Base-by-base conservation (phyloP, 2,113 vertebrate species). In the Clarias batrachus region DNA sequence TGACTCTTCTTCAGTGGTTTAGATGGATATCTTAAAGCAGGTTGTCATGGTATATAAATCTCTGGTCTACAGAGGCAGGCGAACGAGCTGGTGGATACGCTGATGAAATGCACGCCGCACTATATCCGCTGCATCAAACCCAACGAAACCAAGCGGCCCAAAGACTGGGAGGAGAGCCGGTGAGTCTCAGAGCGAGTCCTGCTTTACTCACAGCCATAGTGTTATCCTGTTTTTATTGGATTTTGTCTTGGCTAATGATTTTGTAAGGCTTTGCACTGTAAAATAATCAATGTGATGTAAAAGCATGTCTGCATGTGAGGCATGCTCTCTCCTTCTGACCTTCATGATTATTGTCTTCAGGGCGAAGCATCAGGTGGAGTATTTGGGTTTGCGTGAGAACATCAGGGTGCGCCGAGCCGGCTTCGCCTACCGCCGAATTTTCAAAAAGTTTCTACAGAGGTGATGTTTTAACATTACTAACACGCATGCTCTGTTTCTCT, bases 121-220 rank as follows among this genome's bases (percentile, higher is more conserved):
- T 99, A 99, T 86, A 99, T 99, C 93, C 97, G 98, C 89, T 99
- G 98, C 91, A 98, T 99, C 91, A 99, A 99, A 84, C 98, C 98
- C 91, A 99, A 99, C 0, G 98, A 99, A 95, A 99, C 98, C 82
- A 99, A 99, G 92, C 95, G 92, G 62, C 95, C 98, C 0, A 95
- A 94, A 33, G 98, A 99, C 94, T 99, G 98, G 98, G 98, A 99
- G 91, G 97, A 99, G 89, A 98, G 95, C 96, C 96, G 98, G 98
- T 99, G 88, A 89, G 91, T 25, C 76, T 23, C 21, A 41, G 48
- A 63, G n/a, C 23, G 27, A 65, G 33, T 25, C 21, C 41, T 74
- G 14, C 41, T 76, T 25, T 21, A 48, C 73, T 52, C 2, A 19
- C 19, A 33, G 12, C 0, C 19, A 16, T 77, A 23, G 21, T 21